These are phyloP conservation scores for Cerceris ruficornis DNA, from an alignment of 2,888 invertebrate genomes.

Conservation along the genomic window DNA sequence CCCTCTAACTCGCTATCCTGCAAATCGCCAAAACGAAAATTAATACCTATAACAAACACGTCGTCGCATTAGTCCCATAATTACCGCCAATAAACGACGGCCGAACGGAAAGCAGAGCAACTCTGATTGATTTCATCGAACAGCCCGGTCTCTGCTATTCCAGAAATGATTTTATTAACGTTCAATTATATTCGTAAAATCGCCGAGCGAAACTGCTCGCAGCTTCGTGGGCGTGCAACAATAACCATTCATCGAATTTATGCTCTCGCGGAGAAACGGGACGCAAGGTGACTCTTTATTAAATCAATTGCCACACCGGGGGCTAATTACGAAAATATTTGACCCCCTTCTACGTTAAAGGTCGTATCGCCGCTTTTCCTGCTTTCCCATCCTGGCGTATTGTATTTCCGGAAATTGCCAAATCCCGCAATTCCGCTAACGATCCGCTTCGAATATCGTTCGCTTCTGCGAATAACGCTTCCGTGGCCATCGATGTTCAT, in stretches of 20 bases:
- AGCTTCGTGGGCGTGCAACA: slow-evolving; percentile 1
- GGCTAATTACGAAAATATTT: slow-evolving; percentile 55
- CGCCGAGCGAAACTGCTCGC: slow-evolving; percentile 5
- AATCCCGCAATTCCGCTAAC: background rate
- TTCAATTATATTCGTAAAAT: slow-evolving; percentile 49
- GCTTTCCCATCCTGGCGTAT: background rate
- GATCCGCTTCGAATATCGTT: background rate
- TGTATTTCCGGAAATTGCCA: slow-evolving; percentile 1
- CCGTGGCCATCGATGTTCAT: background rate
- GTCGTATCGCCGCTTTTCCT: slow-evolving; percentile 2
- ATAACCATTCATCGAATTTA: slow-evolving; percentile 55
- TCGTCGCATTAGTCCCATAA: too few species aligned
- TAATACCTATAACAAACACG: too few species aligned
- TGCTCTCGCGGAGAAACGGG: slow-evolving; percentile 43
- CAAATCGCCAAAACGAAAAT: too few species aligned
- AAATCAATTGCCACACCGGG: slow-evolving; percentile 46
- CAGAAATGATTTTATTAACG: slow-evolving; percentile 50
- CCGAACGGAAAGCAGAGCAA: background rate
- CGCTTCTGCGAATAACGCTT: background rate
- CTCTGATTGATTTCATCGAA: slow-evolving; percentile 41
- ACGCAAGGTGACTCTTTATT: slow-evolving; percentile 50
- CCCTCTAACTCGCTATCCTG: too few species aligned
- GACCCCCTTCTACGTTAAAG: slow-evolving; percentile 26
- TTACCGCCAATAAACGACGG: background rate
- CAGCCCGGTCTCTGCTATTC: slow-evolving; percentile 1